Conservation (phyloP, 2,888 invertebrate genomes). For the Eupithecia tripunctaria region DNA sequence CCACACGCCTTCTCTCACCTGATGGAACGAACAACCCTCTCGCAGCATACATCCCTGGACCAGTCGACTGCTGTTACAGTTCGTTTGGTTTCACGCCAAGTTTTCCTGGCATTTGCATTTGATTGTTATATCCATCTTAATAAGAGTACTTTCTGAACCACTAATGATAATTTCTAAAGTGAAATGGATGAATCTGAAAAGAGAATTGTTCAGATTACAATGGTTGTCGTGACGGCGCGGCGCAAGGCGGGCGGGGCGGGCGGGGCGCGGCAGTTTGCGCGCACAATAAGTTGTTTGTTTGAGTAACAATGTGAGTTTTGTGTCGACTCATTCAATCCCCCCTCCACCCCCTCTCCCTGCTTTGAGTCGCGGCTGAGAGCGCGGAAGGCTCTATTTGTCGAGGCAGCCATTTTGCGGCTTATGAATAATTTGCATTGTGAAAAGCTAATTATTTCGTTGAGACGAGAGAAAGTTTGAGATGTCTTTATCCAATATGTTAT, state of each 20-base stretch:
- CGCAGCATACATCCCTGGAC: no score
- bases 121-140: neutral
- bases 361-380: neutral
- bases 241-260: neutral
- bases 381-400: conserved; percentile 21
- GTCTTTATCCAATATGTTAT: conserved; percentile 20
- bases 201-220: conserved; percentile 8
- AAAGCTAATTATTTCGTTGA: conserved; percentile 31
- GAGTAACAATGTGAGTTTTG: conserved; percentile 29
- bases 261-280: neutral
- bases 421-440: conserved; percentile 22
- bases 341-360: neutral
- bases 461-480: conserved; percentile 19
- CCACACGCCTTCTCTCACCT: neutral
- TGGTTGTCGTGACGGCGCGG: neutral
- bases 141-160: neutral
- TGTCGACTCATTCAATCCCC: conserved; percentile 20
- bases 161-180: neutral
- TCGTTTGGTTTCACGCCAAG: conserved; percentile 24
- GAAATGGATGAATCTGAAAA: conserved; percentile 7
- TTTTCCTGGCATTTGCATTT: neutral
- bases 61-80: conserved; percentile 35
- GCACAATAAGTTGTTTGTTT: conserved; percentile 33
- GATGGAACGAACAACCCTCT: no score
- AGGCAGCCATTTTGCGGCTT: conserved; percentile 30